phyloP scores from a whole-genome alignment of 1,140 invertebrate genomes.

The Brachionus rotundiformis region DNA sequence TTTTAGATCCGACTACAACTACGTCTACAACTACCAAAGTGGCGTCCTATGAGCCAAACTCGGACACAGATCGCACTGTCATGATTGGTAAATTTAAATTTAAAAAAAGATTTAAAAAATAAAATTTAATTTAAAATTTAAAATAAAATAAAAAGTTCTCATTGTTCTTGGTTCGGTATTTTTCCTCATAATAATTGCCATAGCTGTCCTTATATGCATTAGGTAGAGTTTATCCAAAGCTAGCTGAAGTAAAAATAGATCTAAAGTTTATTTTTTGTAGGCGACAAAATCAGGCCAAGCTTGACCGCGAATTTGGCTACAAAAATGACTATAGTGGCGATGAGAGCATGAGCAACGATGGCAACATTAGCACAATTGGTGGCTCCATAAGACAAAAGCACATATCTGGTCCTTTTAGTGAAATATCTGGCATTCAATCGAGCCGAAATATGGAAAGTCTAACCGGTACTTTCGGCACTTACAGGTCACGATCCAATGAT shows the following conservation, averaged over 20 bases:
- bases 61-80: constrained; percentile 29
- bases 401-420: constrained; percentile 32
- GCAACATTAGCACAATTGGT: constrained; percentile 2
- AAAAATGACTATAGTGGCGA: constrained; percentile 25
- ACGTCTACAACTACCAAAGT: constrained; percentile 11
- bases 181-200: constrained; percentile 42
- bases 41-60: neutral
- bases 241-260: neutral
- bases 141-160: constrained; percentile 1
- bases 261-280: neutral
- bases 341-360: constrained; percentile 14
- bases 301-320: constrained; percentile 40
- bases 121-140: neutral
- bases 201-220: constrained; percentile 26
- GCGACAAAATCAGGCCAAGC: constrained; percentile 11
- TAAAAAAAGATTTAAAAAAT: too few relatives aligned
- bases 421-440: constrained; percentile 1
- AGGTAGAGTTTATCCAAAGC: constrained; percentile 8
- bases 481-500: constrained; percentile 22
- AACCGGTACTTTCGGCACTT: constrained; percentile 30
- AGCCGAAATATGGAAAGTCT: constrained; percentile 25
- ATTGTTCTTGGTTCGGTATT: constrained; percentile 44
- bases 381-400: constrained; percentile 32
- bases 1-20: constrained; percentile 20
- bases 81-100: constrained; percentile 34